These are phyloP conservation scores for Ladona fulva DNA, from an alignment of 1,140 invertebrate species.

Conservation along the genomic window DNA sequence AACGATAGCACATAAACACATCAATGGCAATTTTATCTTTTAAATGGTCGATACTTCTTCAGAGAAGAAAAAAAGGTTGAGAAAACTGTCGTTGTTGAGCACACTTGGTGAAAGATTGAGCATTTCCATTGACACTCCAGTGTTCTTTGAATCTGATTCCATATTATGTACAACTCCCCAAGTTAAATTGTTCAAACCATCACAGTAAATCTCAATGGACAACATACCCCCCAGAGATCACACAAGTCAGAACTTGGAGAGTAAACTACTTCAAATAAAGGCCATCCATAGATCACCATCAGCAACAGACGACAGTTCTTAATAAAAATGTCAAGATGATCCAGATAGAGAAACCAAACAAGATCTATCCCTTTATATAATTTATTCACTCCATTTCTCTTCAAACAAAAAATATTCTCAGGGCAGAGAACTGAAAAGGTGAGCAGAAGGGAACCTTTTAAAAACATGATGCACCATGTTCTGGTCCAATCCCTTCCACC, in stretches of 20 bases:
- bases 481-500: not conserved
- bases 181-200: not conserved
- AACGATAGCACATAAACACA: slow-evolving; percentile 14
- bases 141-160: not conserved
- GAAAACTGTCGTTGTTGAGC: slow-evolving; percentile 13
- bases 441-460: not conserved
- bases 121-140: not conserved
- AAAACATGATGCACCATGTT: not conserved
- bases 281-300: not conserved
- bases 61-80: not conserved
- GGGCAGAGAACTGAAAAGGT: not conserved
- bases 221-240: not conserved
- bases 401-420: not conserved
- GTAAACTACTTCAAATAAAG: not conserved
- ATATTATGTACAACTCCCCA: too few species aligned
- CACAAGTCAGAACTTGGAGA: not conserved
- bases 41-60: not conserved
- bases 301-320: not conserved
- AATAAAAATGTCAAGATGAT: too few species aligned
- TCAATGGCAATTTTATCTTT: slow-evolving; percentile 11
- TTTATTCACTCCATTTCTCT: not conserved
- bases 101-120: slow-evolving; percentile 15
- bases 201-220: slow-evolving; percentile 4
- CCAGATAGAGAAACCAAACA: too few species aligned
- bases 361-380: not conserved